Base-by-base conservation (phyloP, 2,113 vertebrate species). In the Hyaena hyaena region DNA sequence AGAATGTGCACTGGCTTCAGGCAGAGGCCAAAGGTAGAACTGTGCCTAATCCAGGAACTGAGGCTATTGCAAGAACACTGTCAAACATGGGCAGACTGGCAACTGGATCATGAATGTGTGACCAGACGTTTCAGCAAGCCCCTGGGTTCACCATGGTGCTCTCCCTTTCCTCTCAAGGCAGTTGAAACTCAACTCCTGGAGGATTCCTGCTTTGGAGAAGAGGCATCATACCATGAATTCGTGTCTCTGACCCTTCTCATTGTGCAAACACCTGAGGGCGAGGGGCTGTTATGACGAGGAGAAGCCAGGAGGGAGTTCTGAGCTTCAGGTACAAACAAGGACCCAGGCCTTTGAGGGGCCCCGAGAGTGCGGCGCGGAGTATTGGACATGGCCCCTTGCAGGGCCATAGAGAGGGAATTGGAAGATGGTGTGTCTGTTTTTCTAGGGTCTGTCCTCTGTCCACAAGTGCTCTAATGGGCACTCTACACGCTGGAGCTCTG, bases 321-420 rank as follows among this genome's bases (percentile, higher is more conserved):
- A 77, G 63, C 31, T 21, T 24, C 5, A 63, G 35, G 50, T 26
- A 10, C n/a, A 58, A 28, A 4, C 28, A 50, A 66, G 24, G 45
- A 53, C 8, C 50, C 26, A 16, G 17, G n/a, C 7, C 33, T 35
- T 28, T 12, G 15, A 35, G 12, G 4, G 23, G 10, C 9, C 21
- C 19, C n/a, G 23, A 55, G 58, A 2, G 53, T 19, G 5, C 2
- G 11, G 26, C 0, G 2, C n/a, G 45, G 19, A 43, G 19, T 7
- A 3, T 1, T 24, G 61, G 7, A 4, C 31, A 7, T 0, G 6
- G 15, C 9, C 53, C n/a, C 58, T 31, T 35, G 28, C 19, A 4
- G 4, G 50, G 26, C 23, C 23, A 31, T 31, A 4, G 55, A 9
- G 8, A 50, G 39, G 11, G 35, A 26, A n/a, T 5, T 65, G 21